Percentiles rank a stretch among this genome's conserved stretches.
Conservation (phyloP, 2,797 vertebrate genomes). For the Chaenodraco wilsoni region DNA sequence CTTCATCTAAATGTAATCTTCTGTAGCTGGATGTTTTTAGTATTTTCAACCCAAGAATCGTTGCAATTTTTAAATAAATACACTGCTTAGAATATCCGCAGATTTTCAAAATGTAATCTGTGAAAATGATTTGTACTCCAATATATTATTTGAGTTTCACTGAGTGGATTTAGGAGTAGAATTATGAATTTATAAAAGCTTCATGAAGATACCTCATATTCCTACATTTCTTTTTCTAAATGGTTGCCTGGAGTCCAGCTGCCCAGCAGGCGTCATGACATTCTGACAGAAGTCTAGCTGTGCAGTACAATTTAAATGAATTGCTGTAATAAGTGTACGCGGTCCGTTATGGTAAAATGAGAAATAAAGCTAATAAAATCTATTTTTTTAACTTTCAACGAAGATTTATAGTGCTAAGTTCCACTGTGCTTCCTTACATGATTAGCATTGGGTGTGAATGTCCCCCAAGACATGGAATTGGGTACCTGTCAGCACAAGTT, state of each 20-base stretch:
- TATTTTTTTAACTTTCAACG: neutral
- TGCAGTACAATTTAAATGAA: constrained; percentile 37
- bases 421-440: constrained; percentile 29
- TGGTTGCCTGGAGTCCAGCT: too few species aligned
- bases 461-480: constrained; percentile 50
- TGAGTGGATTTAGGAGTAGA: constrained; percentile 13
- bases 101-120: neutral
- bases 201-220: constrained; percentile 15
- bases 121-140: too few species aligned
- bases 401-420: constrained; percentile 16
- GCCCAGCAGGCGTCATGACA: neutral
- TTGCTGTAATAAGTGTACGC: constrained; percentile 26
- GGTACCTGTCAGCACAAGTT: constrained; percentile 60
- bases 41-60: neutral
- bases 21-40: neutral
- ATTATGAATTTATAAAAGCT: constrained; percentile 27
- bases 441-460: constrained; percentile 53
- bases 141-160: neutral
- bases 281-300: neutral
- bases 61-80: neutral
- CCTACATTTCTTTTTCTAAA: constrained; percentile 12
- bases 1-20: neutral
- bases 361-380: constrained; percentile 5
- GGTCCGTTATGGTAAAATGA: constrained; percentile 37
- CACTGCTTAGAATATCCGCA: neutral